These are phyloP conservation scores for Calliphora vicina DNA, from an alignment of 1,140 invertebrate species.

Conservation along the genomic window DNA sequence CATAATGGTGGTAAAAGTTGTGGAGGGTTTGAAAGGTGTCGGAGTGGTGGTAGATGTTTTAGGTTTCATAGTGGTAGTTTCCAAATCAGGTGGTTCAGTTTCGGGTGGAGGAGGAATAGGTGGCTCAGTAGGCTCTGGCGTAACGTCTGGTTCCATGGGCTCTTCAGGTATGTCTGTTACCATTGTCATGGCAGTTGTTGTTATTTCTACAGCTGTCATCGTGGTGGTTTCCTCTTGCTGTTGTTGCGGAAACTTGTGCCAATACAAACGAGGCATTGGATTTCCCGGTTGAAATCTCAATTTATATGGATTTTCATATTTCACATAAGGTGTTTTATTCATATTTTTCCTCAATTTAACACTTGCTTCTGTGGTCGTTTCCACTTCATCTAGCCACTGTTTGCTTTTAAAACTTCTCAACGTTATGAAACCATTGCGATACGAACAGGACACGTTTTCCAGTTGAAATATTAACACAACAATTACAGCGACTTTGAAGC, in stretches of 20 bases:
- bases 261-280: constrained; percentile 44
- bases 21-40: constrained; percentile 40
- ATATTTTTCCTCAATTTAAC: background rate
- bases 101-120: too few species aligned
- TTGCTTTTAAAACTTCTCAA: constrained; percentile 10
- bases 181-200: background rate
- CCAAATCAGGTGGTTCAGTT: constrained; percentile 23
- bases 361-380: constrained; percentile 24
- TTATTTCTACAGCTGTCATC: constrained; percentile 13
- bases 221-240: background rate
- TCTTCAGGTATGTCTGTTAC: background rate
- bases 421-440: constrained; percentile 50
- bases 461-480: constrained; percentile 56
- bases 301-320: constrained; percentile 26
- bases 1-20: constrained; percentile 49
- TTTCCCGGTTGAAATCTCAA: constrained; percentile 35
- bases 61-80: constrained; percentile 23
- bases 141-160: constrained; percentile 46
- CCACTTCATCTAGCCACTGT: constrained; percentile 41
- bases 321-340: background rate
- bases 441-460: constrained; percentile 37
- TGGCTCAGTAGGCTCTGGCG: constrained; percentile 46
- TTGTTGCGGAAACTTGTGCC: constrained; percentile 46
- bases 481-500: constrained; percentile 45
- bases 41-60: constrained; percentile 46